Conservation (phyloP, 2,113 vertebrate species). For the Neofelis nebulosa region DNA sequence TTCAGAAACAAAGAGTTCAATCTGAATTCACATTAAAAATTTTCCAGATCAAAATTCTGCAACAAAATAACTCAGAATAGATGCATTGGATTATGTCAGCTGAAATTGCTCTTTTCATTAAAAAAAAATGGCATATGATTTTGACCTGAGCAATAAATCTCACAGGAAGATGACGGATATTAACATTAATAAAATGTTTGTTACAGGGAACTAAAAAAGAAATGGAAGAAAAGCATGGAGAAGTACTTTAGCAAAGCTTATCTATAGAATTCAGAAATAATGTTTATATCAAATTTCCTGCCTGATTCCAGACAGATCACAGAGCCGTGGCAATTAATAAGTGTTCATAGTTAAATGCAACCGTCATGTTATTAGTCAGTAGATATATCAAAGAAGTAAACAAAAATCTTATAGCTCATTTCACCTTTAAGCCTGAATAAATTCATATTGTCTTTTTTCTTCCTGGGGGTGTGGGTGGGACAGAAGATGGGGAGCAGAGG, state of each 20-base stretch:
- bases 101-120: constrained; percentile 15
- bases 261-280: not conserved
- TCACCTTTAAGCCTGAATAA: not conserved
- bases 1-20: constrained; percentile 41
- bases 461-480: constrained; percentile 54
- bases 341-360: not conserved
- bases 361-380: not conserved
- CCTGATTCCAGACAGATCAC: not conserved
- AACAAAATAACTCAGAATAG: not conserved
- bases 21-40: constrained; percentile 57
- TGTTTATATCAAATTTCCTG: not conserved
- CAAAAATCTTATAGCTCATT: not conserved
- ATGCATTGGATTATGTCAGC: not conserved
- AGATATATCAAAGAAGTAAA: not conserved
- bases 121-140: not conserved
- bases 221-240: not conserved
- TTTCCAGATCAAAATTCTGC: constrained; percentile 26
- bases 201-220: not conserved
- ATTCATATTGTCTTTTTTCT: constrained; percentile 34
- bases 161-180: not conserved
- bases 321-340: not conserved
- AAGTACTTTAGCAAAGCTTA: not conserved
- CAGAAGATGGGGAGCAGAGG: not conserved
- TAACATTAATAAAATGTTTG: not conserved
- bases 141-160: not conserved